Evolutionary conservation across 2,113 vertebrate genomes (phyloP), one percentile per base, ranked within the genome.

Genomic region (Ictalurus punctatus): DNA sequence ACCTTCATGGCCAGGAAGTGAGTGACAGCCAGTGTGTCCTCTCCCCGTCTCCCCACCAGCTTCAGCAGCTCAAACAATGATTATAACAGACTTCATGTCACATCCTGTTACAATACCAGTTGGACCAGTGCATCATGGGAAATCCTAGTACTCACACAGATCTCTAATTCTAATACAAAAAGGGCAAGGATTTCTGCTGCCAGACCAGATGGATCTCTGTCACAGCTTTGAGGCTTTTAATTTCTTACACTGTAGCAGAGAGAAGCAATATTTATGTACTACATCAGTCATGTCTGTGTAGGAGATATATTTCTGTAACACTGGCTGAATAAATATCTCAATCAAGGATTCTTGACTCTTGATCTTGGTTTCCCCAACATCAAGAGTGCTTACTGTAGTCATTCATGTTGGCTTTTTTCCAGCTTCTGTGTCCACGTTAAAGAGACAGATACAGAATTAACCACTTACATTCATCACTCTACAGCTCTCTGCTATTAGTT

Each of bases 1-100:
- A 54, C 63, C 40, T 63, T 44, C 27, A 81, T 34, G 48, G 61
- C 34, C 69, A 63, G 61, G 25, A 81, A 65, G 52, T 63, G 48
- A 59, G 65, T 73, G 40, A 48, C 80, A 63, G 71, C 78, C 16
- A 63, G 59, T 84, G 30, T 89, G 80, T 87, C 84, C 87, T 88
- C 63, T 85, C 69, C 67, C 58, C 40, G 74, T 83, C 86, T 63
- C 58, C 34, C 73, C n/a, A 69, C 40, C 34, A n/a, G 48, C 34
- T 82, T 87, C 67, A 83, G 44, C 48, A 85, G 84, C 80, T 76
- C 76, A 89, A 88, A 90, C 48, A 9, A 63, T 91, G 87, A 91
- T 91, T 96, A 96, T 92, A 96, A 93, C 92, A 92, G 97, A 97
- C 96, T 96, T 93, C 86, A 96, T 97, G 97, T 97, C 97, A 97